Evolutionary conservation across 1,140 invertebrate genomes (phyloP), one percentile per base, ranked within the genome.

Genomic region (Aricia agestis): DNA sequence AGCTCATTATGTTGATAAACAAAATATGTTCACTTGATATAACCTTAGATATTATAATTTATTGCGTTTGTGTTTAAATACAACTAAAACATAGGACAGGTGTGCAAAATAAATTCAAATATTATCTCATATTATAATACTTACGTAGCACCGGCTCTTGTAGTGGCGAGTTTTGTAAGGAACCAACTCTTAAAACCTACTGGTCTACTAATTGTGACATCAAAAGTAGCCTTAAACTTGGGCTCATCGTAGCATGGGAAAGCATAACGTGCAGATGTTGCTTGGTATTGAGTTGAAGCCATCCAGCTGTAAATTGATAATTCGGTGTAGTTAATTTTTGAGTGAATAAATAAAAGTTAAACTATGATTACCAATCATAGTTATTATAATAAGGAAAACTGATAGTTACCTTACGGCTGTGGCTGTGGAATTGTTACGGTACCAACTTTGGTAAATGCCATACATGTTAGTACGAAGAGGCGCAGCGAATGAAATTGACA

Each of bases 191-290:
- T 75, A 58, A 73, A 81, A 7, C 13, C 63, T 6, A 17, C 69
- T 4, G 83, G 85, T 7, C 82, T 81, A 58, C 78, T 81, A 32
- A 89, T 84, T 1, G 93, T 94, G 1, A 96, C 91, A n/a, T 87
- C 78, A 69, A 97, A 98, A 0, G 89, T 94, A 1, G 97, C 95
- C 87, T 98, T 98, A 73, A 97, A 96, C 7, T 93, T 93, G 0
- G 97, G 97, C 77, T 98, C 97, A 81, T 98, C 97, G 81, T 97
- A 98, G 79, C 96, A 97, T 0, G 97, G 97, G 79, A 98, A 98
- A 0, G 96, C 96, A 63, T 93, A 92, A 65, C 97, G 93, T 1
- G 97, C 97, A 75, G 95, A 92, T 5, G 94, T 94, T 1, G 96
- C 94, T 82, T 97, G 94, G 82, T 98, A 98, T 80, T 98, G 96